Evolutionary conservation across 2,113 vertebrate genomes (phyloP), one percentile per base, ranked within the genome.

Genomic region (Anguilla japonica): DNA sequence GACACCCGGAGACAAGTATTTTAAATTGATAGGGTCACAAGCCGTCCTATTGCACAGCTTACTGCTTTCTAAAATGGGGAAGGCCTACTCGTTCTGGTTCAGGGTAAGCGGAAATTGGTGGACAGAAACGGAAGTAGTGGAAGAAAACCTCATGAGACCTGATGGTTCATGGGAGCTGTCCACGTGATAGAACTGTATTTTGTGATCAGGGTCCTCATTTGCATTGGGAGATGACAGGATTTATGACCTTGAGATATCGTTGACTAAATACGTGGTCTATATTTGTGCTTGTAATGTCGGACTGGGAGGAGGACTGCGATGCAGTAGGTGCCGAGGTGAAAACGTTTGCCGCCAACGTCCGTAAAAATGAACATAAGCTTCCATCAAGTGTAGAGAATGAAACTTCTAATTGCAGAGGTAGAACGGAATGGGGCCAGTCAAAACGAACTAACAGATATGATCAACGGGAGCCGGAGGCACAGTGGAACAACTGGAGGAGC

Each of bases 241-340:
- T 67, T 67, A 2, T 22, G 26, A 26, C 22, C 60, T 67, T 67
- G 20, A 67, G 3, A 67, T 75, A 11, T 9, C 8, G 26, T 75
- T 29, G 71, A n/a, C 29, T 75, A 29, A 2, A 57, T n/a, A 4
- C 3, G 22, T 26, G 18, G 39, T 43, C 3, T 41, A 29, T 13
- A 53, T 39, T n/a, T 79, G 34, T 75, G 85, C 0, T 78, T 1
- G 88, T 86, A 53, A 97, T 96, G 94, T 93, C 94, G 0, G 95
- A 96, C 88, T 96, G 96, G 96, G 95, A 95, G 0, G 41, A 89
- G 0, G 93, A 95, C 1, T 79, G 91, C 6, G 85, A 92, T 0
- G 89, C 83, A 0, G 29, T 50, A 0, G 50, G 39, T 0, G 84
- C n/a, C 2, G 88, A 87, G 18, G 34, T 87, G 41, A 1, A 88